Base-by-base conservation (phyloP, 2,888 invertebrate genomes). In the Drosophila prolongata region DNA sequence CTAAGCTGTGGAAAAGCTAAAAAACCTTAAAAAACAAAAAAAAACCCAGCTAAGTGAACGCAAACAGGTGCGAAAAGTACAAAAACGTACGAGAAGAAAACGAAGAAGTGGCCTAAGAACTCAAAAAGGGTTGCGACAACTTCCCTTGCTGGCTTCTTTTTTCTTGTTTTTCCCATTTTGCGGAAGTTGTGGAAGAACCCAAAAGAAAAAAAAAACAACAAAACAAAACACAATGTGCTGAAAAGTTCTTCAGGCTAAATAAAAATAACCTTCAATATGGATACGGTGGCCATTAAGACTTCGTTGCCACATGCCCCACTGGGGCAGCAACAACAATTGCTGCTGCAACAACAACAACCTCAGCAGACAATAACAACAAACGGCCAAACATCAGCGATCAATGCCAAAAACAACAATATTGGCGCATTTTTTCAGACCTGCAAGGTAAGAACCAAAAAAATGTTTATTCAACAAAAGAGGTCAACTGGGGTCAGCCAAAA, bases 401-500 rank as follows among this genome's bases (percentile, higher is more conserved):
- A 54, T 62, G 66, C 50, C 57, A 55, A 68, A 57, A 80, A 84
- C 57, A 76, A 89, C 52, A 90, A 89, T 77, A 83, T 92, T 87
- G 92, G 92, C 76, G 92, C 92, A 55, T 92, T 92, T 77, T 92
- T 92, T 77, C 92, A 92, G 87, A 92, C 92, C 59, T 92, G 92
- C 92, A 92, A 92, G 92, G 92, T 92, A 90, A 91, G 90, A 50
- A 9, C 3, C 30, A 42, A 42, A 10, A 27, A 54, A 27, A 1
- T 8, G 14, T 14, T 27, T 2, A 44, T n/a, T 30, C 38, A 24
- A 43, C 24, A 43, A 64, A 38, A 27, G 69, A 47, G 47, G 37
- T 53, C 65, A 54, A 8, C 30, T 5, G 68, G 42, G 65, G 37
- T 65, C 65, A 67, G 61, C 62, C 8, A 30, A 13, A 11, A 24